Evolutionary conservation across 2,113 vertebrate genomes (phyloP).

Genomic region (Talpa occidentalis): DNA sequence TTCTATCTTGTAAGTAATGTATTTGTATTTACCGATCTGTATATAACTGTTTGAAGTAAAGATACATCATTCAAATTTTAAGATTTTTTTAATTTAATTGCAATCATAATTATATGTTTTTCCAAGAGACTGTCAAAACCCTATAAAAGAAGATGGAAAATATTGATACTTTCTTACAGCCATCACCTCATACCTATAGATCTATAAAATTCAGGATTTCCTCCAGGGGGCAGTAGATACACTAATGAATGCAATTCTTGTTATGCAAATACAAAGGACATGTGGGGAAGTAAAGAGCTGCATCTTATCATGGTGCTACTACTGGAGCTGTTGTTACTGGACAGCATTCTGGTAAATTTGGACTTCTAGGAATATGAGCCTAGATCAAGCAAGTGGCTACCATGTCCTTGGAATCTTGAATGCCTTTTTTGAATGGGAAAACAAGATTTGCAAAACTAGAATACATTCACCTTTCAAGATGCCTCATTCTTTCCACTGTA

Average conservation of each 20-base stretch:
- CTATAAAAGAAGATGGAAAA: not conserved
- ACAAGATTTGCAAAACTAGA: not conserved
- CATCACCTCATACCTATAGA: not conserved
- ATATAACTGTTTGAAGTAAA: constrained; percentile 2
- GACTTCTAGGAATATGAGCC: not conserved
- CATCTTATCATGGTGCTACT: not conserved
- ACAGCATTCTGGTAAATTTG: not conserved
- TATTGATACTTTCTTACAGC: not conserved
- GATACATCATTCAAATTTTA: not conserved
- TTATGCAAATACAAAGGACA: not conserved
- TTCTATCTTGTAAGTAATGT: not conserved
- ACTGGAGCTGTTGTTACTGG: not conserved
- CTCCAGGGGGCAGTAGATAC: constrained; percentile 57
- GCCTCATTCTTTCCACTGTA: not conserved
- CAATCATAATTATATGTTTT: not conserved
- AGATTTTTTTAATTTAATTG: constrained; percentile 38
- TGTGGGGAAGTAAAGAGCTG: not conserved
- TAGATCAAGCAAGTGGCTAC: not conserved
- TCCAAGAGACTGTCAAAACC: not conserved
- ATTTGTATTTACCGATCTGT: not conserved
- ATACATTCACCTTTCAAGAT: constrained; percentile 2
- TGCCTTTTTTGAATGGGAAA: constrained; percentile 8
- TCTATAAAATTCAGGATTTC: constrained; percentile 1
- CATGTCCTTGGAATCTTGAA: not conserved
- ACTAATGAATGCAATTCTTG: not conserved